These are phyloP conservation scores for Pammene aurita DNA, from an alignment of 2,888 invertebrate species.

Conservation along the genomic window DNA sequence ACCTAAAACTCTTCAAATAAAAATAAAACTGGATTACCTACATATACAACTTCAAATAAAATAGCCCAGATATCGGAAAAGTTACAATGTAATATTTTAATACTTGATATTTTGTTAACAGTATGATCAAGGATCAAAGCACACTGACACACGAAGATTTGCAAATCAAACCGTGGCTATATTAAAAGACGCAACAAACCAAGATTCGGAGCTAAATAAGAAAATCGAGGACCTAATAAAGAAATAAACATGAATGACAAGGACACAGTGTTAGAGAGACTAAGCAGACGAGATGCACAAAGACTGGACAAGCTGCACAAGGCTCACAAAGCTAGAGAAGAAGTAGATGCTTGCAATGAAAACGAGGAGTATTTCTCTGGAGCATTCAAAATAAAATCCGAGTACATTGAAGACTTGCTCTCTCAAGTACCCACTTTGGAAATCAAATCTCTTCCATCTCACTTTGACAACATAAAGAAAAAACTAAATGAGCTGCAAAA, in stretches of 20 bases:
- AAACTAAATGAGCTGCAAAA: constrained; percentile 90
- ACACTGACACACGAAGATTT: constrained; percentile 66
- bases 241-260: constrained; percentile 77
- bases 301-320: constrained; percentile 86
- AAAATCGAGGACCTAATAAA: constrained; percentile 76
- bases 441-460: constrained; percentile 77
- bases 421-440: constrained; percentile 79
- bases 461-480: constrained; percentile 87
- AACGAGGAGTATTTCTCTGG: constrained; percentile 88
- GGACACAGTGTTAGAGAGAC: constrained; percentile 71
- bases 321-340: constrained; percentile 85
- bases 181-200: constrained; percentile 77
- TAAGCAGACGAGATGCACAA: constrained; percentile 84
- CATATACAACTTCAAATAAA: no score
- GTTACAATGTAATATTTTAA: neutral
- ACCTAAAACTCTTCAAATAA: no score
- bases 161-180: constrained; percentile 63
- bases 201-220: constrained; percentile 71
- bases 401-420: constrained; percentile 85
- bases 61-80: no score
- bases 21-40: no score
- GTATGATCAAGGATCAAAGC: constrained; percentile 66
- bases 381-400: constrained; percentile 86
- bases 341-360: constrained; percentile 85
- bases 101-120: constrained; percentile 54